Conservation (phyloP, 1,140 invertebrate species). For the Scaptodrosophila lebanonensis region DNA sequence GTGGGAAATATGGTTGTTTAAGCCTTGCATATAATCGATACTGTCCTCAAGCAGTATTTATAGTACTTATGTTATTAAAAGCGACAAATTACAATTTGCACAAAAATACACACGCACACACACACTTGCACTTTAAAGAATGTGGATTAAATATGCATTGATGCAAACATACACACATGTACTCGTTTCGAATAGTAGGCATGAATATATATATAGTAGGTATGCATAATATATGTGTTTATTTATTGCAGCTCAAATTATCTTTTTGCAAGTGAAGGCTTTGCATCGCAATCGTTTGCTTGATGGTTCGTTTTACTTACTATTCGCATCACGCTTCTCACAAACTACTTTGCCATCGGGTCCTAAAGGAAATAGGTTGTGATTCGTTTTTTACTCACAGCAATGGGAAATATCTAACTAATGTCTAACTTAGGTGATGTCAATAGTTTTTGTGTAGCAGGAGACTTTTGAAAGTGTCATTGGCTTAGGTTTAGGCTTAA, state of each 20-base stretch:
- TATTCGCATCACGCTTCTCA: constrained; percentile 90
- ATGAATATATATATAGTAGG: constrained; percentile 22
- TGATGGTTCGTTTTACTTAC: constrained; percentile 82
- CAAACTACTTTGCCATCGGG: constrained; percentile 92
- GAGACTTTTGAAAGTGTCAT: constrained; percentile 32
- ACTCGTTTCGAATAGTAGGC: constrained; percentile 14
- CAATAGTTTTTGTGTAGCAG: constrained; percentile 17
- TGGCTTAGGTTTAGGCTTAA: constrained; percentile 50
- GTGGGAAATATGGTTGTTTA: no score
- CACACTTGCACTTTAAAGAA: no score
- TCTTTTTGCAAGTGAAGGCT: constrained; percentile 6
- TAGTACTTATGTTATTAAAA: constrained; percentile 38
- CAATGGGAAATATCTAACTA: constrained; percentile 31
- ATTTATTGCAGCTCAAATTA: constrained; percentile 39
- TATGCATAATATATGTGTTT: constrained; percentile 39
- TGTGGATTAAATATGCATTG: no score
- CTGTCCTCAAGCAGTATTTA: constrained; percentile 58
- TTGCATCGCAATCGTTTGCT: constrained; percentile 7
- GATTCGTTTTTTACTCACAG: constrained; percentile 19
- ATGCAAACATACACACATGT: background rate
- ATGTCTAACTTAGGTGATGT: constrained; percentile 54
- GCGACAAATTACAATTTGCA: constrained; percentile 40
- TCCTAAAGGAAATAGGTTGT: constrained; percentile 81
- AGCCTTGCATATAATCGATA: no score
- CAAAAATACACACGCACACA: constrained; percentile 46